Conservation (phyloP, 2,113 vertebrate species). For the Struthio camelus region DNA sequence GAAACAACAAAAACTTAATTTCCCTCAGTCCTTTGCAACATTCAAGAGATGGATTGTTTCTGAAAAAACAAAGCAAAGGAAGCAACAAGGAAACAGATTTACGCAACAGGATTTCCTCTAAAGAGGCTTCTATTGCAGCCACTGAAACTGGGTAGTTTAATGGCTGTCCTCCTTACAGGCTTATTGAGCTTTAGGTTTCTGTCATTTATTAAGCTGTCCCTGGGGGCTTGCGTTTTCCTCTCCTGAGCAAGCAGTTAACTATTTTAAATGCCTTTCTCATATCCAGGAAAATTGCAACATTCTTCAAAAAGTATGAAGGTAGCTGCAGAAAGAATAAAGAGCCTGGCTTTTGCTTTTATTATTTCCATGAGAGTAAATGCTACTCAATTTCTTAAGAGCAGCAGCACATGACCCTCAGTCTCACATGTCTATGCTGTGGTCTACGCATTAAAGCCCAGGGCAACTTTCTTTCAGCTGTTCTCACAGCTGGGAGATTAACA, state of each 20-base stretch:
- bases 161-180: neutral
- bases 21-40: neutral
- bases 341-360: neutral
- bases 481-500: neutral
- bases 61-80: neutral
- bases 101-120: slow-evolving; percentile 42
- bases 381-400: neutral
- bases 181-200: neutral
- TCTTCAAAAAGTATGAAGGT: neutral
- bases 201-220: neutral
- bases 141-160: neutral
- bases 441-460: neutral
- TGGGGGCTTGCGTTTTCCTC: neutral
- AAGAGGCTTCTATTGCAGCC: neutral
- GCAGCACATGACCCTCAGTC: neutral
- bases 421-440: neutral
- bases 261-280: neutral
- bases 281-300: neutral
- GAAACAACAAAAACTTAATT: neutral
- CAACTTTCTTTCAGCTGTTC: neutral
- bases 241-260: neutral
- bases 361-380: neutral
- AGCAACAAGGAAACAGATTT: slow-evolving; percentile 16
- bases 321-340: neutral
- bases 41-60: neutral